phyloP scores from a whole-genome alignment of 2,888 invertebrate genomes.

The Scaptomyza polygonia region DNA sequence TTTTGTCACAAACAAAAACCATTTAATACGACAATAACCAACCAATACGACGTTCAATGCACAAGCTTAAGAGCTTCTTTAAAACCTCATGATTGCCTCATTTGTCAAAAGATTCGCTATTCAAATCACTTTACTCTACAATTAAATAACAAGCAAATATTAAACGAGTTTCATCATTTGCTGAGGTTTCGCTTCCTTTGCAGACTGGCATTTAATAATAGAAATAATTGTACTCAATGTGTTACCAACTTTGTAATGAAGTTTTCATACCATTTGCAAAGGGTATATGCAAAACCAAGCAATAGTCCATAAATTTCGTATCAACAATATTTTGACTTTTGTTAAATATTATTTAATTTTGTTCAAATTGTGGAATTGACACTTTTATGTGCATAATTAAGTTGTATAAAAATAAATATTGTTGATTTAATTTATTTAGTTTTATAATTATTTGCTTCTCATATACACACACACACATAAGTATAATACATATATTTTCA shows the following conservation, averaged over 20 bases:
- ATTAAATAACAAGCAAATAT: background rate
- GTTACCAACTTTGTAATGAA: background rate
- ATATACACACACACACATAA: background rate
- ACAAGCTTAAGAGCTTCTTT: background rate
- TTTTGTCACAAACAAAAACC: background rate
- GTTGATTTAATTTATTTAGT: slow-evolving; percentile 13
- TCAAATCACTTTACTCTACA: background rate
- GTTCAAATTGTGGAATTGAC: background rate
- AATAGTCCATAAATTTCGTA: background rate
- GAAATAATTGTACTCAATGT: background rate
- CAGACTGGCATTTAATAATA: background rate
- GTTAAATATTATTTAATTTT: background rate
- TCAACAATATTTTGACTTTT: background rate
- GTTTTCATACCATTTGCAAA: background rate
- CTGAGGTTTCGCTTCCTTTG: background rate
- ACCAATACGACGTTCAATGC: background rate
- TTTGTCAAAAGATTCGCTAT: background rate
- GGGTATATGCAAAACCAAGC: background rate
- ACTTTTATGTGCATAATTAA: slow-evolving; percentile 7
- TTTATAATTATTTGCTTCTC: slow-evolving; percentile 25
- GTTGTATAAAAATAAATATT: slow-evolving; percentile 5
- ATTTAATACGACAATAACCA: background rate
- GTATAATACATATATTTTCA: background rate
- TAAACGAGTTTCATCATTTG: background rate
- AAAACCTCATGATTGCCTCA: background rate